Conservation (phyloP, 2,888 invertebrate species). For the Erebia epiphron region DNA sequence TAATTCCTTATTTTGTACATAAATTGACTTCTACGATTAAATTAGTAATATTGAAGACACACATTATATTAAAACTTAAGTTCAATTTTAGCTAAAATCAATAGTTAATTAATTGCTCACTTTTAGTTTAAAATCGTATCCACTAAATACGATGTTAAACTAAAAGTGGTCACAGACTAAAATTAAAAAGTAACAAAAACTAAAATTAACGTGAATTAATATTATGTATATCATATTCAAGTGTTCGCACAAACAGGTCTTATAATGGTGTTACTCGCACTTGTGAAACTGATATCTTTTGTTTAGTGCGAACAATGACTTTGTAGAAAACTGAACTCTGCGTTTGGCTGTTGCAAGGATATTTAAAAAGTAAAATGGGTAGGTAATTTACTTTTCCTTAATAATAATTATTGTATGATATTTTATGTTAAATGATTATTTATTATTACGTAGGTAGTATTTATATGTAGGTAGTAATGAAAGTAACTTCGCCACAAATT, state of each 20-base stretch:
- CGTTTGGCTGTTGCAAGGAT: neutral
- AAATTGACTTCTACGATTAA: too few relatives aligned
- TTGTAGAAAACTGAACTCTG: neutral
- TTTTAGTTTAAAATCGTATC: too few relatives aligned
- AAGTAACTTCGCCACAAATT: too few relatives aligned
- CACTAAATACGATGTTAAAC: too few relatives aligned
- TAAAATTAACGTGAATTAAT: neutral
- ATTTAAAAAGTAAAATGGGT: slow-evolving; percentile 3
- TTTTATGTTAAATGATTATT: neutral
- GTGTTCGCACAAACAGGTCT: neutral
- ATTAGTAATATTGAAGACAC: too few relatives aligned
- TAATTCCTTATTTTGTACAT: too few relatives aligned
- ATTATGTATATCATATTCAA: neutral
- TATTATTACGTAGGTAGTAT: too few relatives aligned
- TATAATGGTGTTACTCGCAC: slow-evolving; percentile 16
- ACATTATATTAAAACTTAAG: too few relatives aligned
- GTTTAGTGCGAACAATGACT: slow-evolving; percentile 15
- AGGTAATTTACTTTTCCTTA: slow-evolving; percentile 7
- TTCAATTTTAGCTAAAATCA: too few relatives aligned
- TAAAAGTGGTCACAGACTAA: too few relatives aligned
- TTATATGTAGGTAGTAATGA: too few relatives aligned
- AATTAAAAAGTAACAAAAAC: neutral
- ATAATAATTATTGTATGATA: neutral
- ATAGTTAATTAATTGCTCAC: too few relatives aligned
- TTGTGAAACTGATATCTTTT: slow-evolving; percentile 19